Base-by-base conservation (phyloP, 2,797 vertebrate genomes). In the Phoeniculus purpureus region DNA sequence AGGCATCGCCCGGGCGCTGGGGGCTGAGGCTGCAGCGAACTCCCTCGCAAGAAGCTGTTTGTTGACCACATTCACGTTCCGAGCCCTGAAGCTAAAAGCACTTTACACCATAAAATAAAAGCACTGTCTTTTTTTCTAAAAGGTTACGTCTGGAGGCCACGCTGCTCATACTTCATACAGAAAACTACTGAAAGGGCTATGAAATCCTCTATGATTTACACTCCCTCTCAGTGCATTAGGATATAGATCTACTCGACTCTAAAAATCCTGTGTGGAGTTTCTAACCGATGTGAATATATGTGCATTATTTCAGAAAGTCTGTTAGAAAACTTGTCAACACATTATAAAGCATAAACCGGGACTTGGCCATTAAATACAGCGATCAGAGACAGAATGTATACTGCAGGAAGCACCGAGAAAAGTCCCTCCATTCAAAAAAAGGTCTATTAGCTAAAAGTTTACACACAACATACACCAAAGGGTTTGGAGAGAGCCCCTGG, bases 21-120 rank as follows among this genome's bases (percentile, higher is more conserved):
- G 86, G 85, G 89, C 91, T 94, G 89, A 72, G 78, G 75, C 94
- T 93, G 81, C 10, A 91, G 94, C 93, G 67, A 96, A 94, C 52
- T 96, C 93, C 92, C 76, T 93, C 74, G 94, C 95, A 90, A 65
- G 92, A 43, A 97, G 96, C 97, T 98, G 96, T 97, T 98, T 98
- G 97, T 97, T 97, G 97, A 97, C 97, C 97, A 97, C 97, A 71
- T 98, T 97, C 97, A 98, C 97, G 97, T 97, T 97, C 97, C 72
- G 96, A 97, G 97, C 97, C 97, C 97, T 94, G 97, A 89, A 98
- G 97, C 98, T 98, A 98, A 98, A 98, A 98, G 98, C 97, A 98
- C 97, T 98, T 98, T 98, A 97, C 97, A 98, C 97, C 97, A 98
- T 97, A 98, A 98, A 98, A 98, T 98, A 97, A 98, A 98, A 98